phyloP scores from a whole-genome alignment of 2,888 invertebrate species.

The Microdon myrmicae region DNA sequence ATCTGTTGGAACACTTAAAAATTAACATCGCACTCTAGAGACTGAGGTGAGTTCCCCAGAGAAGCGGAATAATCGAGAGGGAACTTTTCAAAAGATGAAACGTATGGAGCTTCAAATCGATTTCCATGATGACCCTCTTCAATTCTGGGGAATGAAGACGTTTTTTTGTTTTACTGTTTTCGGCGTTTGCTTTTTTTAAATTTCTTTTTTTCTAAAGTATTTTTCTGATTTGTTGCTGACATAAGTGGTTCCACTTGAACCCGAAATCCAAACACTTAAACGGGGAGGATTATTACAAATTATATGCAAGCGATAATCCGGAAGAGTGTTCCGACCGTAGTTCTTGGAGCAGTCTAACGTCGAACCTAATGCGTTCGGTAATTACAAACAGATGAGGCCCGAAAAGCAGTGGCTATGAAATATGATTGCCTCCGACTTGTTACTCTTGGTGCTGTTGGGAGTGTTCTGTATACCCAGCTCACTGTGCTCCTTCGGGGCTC shows the following conservation, averaged over 20 bases:
- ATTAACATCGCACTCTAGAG: slow-evolving; percentile 38
- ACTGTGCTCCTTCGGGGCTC: too few relatives aligned
- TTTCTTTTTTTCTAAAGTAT: not conserved
- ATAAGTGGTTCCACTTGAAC: slow-evolving; percentile 41
- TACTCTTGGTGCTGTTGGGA: not conserved
- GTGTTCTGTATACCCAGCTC: slow-evolving; percentile 1
- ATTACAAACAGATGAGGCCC: slow-evolving; percentile 52
- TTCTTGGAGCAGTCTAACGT: slow-evolving; percentile 34
- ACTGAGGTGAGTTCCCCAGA: not conserved
- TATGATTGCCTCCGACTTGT: slow-evolving; percentile 20
- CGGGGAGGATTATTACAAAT: slow-evolving; percentile 41
- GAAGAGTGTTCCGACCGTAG: slow-evolving; percentile 27
- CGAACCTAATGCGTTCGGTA: slow-evolving; percentile 49
- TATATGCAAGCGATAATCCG: slow-evolving; percentile 43
- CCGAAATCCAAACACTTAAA: slow-evolving; percentile 35
- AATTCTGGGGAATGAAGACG: too few relatives aligned
- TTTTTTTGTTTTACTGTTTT: slow-evolving; percentile 37
- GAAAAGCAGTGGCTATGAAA: slow-evolving; percentile 37
- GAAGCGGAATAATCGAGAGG: not conserved
- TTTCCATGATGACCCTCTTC: too few relatives aligned
- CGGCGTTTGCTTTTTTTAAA: not conserved
- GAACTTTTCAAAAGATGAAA: slow-evolving; percentile 6
- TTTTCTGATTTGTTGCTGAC: not conserved
- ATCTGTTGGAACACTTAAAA: slow-evolving; percentile 47
- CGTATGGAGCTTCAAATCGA: slow-evolving; percentile 9